These are phyloP conservation scores for Phyllotreta striolata DNA, from an alignment of 2,888 invertebrate species.

Conservation along the genomic window DNA sequence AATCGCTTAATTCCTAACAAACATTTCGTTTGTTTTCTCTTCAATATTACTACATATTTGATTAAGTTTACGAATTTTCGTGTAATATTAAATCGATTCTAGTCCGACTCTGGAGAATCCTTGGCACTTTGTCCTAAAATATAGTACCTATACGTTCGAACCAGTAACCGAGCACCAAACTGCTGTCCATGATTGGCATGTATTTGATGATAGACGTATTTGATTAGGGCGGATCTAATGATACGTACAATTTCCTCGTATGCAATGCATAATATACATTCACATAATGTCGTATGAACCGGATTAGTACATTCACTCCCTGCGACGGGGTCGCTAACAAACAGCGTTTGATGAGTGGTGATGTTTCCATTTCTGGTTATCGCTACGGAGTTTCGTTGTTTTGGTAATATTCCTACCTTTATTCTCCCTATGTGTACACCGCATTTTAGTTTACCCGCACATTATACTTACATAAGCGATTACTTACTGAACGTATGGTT, in stretches of 20 bases:
- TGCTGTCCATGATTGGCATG: conserved; percentile 59
- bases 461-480: conserved; percentile 15
- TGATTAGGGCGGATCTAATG: conserved; percentile 60
- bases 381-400: conserved; percentile 56
- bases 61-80: no score
- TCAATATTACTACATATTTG: no score
- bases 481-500: not conserved
- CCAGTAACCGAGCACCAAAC: conserved; percentile 43
- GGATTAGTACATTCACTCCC: conserved; percentile 59
- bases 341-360: conserved; percentile 59
- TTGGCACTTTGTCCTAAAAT: conserved; percentile 36
- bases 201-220: conserved; percentile 61
- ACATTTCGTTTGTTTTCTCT: no score
- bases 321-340: conserved; percentile 56
- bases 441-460: conserved; percentile 14
- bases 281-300: conserved; percentile 59
- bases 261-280: conserved; percentile 55
- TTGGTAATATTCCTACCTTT: conserved; percentile 26
- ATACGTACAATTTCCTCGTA: conserved; percentile 61
- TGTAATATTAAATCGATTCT: not conserved
- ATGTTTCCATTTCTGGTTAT: conserved; percentile 59
- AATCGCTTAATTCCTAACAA: no score
- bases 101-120: conserved; percentile 39
- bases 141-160: conserved; percentile 42
- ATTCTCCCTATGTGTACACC: conserved; percentile 9